Conservation (phyloP, 2,888 invertebrate species). For the Platynereis dumerilii region DNA sequence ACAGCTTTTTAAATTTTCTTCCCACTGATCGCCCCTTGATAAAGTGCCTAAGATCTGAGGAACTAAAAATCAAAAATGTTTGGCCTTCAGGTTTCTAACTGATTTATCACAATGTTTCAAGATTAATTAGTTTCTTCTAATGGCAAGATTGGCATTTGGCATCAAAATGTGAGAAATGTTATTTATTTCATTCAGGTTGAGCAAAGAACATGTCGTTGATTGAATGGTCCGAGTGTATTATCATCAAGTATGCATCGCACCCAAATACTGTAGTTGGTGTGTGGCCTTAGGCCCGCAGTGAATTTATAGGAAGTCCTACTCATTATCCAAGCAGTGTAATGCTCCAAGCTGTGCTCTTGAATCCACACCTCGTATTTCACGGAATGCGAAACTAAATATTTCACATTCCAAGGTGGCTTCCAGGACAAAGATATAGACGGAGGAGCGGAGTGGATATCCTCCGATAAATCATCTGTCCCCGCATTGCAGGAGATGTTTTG, state of each 20-base stretch:
- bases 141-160: no score
- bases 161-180: no score
- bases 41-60: no score
- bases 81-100: no score
- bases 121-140: no score
- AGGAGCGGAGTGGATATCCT: neutral
- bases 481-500: slow-evolving; percentile 17
- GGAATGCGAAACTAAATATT: slow-evolving; percentile 31
- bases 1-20: no score
- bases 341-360: slow-evolving; percentile 37
- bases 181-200: slow-evolving; percentile 9
- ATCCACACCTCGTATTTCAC: slow-evolving; percentile 49
- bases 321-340: slow-evolving; percentile 36
- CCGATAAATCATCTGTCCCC: neutral
- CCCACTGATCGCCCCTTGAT: no score
- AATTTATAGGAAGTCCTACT: slow-evolving; percentile 27
- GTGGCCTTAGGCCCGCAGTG: slow-evolving; percentile 23
- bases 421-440: slow-evolving; percentile 40
- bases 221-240: slow-evolving; percentile 41
- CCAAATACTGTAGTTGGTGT: slow-evolving; percentile 44
- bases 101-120: no score
- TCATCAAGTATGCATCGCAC: slow-evolving; percentile 41
- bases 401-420: slow-evolving; percentile 48
- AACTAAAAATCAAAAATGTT: no score
- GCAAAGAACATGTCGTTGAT: slow-evolving; percentile 30